Evolutionary conservation across 2,888 invertebrate genomes (phyloP).

Genomic region (Diogma glabrata): DNA sequence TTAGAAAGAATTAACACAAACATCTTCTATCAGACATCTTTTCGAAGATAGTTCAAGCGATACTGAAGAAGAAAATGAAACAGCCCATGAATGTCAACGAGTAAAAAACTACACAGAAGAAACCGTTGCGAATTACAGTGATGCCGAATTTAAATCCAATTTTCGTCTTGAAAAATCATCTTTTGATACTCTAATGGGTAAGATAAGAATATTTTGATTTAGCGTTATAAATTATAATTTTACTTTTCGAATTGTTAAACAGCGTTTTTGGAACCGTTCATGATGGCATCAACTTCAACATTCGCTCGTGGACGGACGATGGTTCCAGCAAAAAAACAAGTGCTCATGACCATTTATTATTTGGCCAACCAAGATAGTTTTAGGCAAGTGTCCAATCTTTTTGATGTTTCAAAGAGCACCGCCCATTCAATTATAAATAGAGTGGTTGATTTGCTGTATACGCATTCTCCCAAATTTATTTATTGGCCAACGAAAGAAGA

Average conservation of each 20-base stretch:
- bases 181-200: not conserved
- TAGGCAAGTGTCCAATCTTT: not conserved
- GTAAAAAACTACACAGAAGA: no score
- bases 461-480: not conserved
- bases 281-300: not conserved
- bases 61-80: no score
- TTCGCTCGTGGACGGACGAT: not conserved
- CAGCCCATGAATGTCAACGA: no score
- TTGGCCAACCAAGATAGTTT: not conserved
- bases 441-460: not conserved
- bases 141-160: not conserved
- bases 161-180: not conserved
- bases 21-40: no score
- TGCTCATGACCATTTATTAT: not conserved
- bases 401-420: not conserved
- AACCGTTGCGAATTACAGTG: no score
- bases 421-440: not conserved
- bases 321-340: not conserved
- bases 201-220: not conserved
- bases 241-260: not conserved
- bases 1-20: no score
- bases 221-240: not conserved
- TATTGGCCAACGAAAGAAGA: not conserved
- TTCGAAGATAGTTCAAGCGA: no score
- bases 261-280: not conserved